These are phyloP conservation scores for Macaria liturata DNA, from an alignment of 2,888 invertebrate genomes.

Conservation along the genomic window DNA sequence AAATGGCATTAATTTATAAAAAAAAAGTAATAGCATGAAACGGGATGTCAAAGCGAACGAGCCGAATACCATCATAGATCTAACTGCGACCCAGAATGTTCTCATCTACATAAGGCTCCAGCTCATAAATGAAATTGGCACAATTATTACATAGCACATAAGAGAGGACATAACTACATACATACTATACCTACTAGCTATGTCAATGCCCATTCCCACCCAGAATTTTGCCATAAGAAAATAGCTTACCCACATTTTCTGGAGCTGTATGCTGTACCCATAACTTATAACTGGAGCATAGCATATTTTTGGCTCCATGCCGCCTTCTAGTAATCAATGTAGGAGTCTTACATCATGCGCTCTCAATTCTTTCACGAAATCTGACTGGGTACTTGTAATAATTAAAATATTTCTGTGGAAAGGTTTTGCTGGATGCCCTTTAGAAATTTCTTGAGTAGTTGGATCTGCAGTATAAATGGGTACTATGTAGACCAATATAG, in stretches of 20 bases:
- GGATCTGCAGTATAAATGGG: no score
- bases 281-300: conserved; percentile 34
- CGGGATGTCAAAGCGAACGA: background rate
- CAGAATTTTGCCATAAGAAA: conserved; percentile 30
- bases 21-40: no score
- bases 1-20: no score
- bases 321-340: conserved; percentile 32
- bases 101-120: conserved; percentile 8
- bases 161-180: conserved; percentile 14
- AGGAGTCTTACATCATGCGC: conserved; percentile 26
- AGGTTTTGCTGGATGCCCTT: no score
- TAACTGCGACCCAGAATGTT: background rate
- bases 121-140: conserved; percentile 21
- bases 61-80: background rate
- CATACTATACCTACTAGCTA: background rate
- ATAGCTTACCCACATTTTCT: conserved; percentile 32
- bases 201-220: conserved; percentile 20
- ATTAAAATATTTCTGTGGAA: conserved; percentile 14
- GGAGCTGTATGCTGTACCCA: conserved; percentile 20
- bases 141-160: conserved; percentile 20
- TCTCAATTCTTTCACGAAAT: conserved; percentile 21
- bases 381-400: conserved; percentile 13
- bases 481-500: no score
- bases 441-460: no score
- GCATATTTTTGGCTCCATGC: conserved; percentile 34